Conservation (phyloP, 2,888 invertebrate genomes). For the Poecilobothrus nobilitatus region DNA sequence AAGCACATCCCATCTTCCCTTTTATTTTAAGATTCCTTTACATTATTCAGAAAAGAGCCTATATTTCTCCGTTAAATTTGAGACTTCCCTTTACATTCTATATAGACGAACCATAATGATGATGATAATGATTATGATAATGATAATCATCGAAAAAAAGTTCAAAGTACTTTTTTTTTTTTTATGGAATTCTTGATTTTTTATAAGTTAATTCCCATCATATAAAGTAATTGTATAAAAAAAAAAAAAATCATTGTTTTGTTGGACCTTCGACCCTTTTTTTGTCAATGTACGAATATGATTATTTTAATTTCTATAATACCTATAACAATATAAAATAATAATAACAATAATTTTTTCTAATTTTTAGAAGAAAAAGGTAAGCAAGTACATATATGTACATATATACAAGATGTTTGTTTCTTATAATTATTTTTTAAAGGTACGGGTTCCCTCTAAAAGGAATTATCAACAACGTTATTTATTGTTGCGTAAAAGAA, state of each 20-base stretch:
- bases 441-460: background rate
- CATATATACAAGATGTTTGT: no score
- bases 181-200: background rate
- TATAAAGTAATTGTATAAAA: background rate
- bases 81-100: background rate
- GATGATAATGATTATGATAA: background rate
- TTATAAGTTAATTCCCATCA: no score
- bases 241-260: background rate
- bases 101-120: background rate
- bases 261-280: background rate
- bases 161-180: background rate
- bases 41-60: background rate
- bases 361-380: background rate
- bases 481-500: background rate
- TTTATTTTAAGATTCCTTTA: background rate
- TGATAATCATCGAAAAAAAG: background rate
- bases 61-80: background rate
- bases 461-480: no score
- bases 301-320: no score
- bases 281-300: background rate
- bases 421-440: background rate
- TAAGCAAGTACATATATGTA: background rate
- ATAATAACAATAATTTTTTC: no score
- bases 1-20: slow-evolving; percentile 24
- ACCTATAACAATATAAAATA: background rate